A percentile compares a stretch with the other conserved stretches of the same genome.
phyloP scores from a whole-genome alignment of 2,113 vertebrate species.

The Dicerorhinus sumatrensis region DNA sequence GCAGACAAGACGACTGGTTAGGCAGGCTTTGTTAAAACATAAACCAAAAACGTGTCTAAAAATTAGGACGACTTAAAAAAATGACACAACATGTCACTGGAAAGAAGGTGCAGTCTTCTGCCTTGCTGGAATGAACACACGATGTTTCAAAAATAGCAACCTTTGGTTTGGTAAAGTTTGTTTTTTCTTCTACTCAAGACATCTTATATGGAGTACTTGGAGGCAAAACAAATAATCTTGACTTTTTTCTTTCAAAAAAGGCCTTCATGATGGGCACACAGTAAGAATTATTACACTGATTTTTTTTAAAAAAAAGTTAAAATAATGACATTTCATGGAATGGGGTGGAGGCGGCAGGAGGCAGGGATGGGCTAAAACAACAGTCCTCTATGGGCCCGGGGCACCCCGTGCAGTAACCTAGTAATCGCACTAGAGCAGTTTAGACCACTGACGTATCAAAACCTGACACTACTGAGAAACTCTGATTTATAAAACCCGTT shows the following conservation, averaged over 20 bases:
- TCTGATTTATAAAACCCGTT: constrained; percentile 15
- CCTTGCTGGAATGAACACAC: constrained; percentile 87
- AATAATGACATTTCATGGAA: constrained; percentile 67
- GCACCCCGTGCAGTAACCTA: accelerated
- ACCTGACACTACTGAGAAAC: neutral
- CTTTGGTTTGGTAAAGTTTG: constrained; percentile 90
- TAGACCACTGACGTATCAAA: constrained; percentile 27
- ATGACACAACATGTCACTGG: constrained; percentile 81
- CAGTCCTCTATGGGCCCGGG: neutral
- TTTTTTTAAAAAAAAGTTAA: constrained; percentile 76
- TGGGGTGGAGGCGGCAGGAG: neutral
- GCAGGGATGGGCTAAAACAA: constrained; percentile 36
- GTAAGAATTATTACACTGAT: constrained; percentile 83
- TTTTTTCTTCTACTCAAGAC: constrained; percentile 86
- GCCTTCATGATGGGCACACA: constrained; percentile 86
- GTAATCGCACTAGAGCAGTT: neutral
- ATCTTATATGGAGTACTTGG: constrained; percentile 85
- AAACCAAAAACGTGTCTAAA: constrained; percentile 76
- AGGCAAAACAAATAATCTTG: constrained; percentile 84
- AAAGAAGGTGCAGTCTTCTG: constrained; percentile 87
- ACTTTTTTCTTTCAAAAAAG: constrained; percentile 82
- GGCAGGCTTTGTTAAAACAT: constrained; percentile 80
- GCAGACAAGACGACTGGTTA: constrained; percentile 74
- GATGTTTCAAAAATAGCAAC: constrained; percentile 88
- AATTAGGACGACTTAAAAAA: constrained; percentile 80